Percentiles rank a stretch among this genome's conserved stretches.
phyloP scores from a whole-genome alignment of 1,140 invertebrate species.

The Fopius arisanus region DNA sequence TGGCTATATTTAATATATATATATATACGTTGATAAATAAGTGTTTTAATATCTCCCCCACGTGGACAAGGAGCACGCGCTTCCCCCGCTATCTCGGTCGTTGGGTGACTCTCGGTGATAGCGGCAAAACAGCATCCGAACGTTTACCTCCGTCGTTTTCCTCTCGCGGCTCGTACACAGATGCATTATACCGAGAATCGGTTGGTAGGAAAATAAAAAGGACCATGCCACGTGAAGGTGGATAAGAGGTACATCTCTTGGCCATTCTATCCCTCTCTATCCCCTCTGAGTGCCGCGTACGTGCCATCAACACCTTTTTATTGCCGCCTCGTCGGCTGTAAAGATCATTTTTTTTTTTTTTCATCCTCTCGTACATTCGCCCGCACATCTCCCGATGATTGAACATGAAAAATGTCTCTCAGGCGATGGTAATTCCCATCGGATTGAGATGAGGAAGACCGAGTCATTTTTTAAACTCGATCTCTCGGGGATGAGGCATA shows the following conservation, averaged over 20 bases:
- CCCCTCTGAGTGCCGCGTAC: background rate
- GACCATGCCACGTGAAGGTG: background rate
- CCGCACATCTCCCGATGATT: constrained; percentile 3
- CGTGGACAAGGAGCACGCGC: constrained; percentile 17
- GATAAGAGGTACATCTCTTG: background rate
- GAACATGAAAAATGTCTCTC: background rate
- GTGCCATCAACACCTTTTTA: constrained; percentile 37
- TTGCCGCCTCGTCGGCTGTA: constrained; percentile 27
- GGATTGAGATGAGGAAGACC: background rate
- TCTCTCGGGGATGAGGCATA: no score
- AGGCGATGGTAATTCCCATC: background rate
- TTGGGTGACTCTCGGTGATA: constrained; percentile 8
- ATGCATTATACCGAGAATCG: background rate
- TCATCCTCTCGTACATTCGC: background rate
- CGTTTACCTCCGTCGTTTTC: background rate
- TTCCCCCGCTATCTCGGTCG: background rate
- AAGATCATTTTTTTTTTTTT: constrained; percentile 28
- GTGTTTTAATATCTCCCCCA: background rate
- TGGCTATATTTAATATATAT: no score
- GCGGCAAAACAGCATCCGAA: constrained; percentile 10
- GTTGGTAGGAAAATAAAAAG: background rate
- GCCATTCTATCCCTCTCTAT: background rate
- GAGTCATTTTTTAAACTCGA: background rate
- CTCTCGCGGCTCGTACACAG: background rate
- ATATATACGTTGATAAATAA: background rate